Evolutionary conservation across 2,113 vertebrate genomes (phyloP).

Genomic region (Columba janthina): DNA sequence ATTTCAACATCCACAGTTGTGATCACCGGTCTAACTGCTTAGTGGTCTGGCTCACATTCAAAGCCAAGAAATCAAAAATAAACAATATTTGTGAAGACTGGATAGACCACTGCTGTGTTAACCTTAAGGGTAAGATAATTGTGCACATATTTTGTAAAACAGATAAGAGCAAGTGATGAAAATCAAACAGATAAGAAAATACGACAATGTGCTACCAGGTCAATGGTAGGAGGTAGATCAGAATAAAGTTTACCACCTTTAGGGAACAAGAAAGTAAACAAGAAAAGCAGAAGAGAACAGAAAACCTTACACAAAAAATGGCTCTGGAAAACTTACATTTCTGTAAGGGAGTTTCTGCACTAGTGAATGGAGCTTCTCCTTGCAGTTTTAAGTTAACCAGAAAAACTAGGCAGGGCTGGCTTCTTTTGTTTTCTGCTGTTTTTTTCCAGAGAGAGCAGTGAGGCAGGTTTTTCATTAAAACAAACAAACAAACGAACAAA

Average conservation of each 20-base stretch:
- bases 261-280: background rate
- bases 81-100: background rate
- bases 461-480: slow-evolving; percentile 30
- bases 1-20: background rate
- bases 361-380: background rate
- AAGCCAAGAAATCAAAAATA: background rate
- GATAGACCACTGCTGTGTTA: background rate
- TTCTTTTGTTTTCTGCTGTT: background rate
- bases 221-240: background rate
- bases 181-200: background rate
- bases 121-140: background rate
- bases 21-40: background rate
- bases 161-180: background rate
- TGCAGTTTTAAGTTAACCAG: background rate
- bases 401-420: background rate
- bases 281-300: background rate
- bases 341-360: background rate
- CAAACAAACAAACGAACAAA: background rate
- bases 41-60: background rate
- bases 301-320: background rate
- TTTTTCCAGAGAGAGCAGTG: background rate
- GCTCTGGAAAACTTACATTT: background rate
- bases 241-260: background rate
- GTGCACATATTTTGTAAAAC: background rate
- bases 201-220: background rate